These are phyloP conservation scores for Nomada hirtipes DNA, from an alignment of 2,888 invertebrate species.

Conservation along the genomic window DNA sequence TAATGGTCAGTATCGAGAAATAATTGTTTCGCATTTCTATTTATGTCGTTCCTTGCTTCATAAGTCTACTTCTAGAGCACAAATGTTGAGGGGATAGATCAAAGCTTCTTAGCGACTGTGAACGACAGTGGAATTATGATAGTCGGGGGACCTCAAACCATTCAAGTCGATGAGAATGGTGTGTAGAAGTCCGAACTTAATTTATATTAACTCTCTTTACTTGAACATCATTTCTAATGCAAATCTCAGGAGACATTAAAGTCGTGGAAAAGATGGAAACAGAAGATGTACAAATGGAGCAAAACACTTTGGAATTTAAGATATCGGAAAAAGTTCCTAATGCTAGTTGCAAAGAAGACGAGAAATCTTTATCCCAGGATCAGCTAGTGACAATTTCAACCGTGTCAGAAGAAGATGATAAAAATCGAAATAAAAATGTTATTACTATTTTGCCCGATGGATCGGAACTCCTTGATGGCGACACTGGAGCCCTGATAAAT, in stretches of 20 bases:
- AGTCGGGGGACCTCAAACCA: constrained; percentile 76
- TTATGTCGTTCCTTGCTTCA: background rate
- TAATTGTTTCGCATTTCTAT: background rate
- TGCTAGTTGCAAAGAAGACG: constrained; percentile 30
- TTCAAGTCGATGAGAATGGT: constrained; percentile 80
- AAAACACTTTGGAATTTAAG: constrained; percentile 61
- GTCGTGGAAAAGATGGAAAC: constrained; percentile 74
- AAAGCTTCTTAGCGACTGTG: constrained; percentile 76
- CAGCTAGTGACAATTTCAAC: constrained; percentile 68
- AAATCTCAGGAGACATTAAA: constrained; percentile 76
- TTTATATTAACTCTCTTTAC: constrained; percentile 16
- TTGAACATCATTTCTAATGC: constrained; percentile 48
- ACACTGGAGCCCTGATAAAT: constrained; percentile 69
- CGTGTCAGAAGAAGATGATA: constrained; percentile 58
- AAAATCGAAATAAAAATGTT: constrained; percentile 66
- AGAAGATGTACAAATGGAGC: constrained; percentile 53
- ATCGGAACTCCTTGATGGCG: constrained; percentile 70
- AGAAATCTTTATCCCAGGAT: constrained; percentile 53
- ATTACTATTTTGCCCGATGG: constrained; percentile 73
- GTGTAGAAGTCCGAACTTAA: constrained; percentile 50
- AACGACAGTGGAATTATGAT: constrained; percentile 79
- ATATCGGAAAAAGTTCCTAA: constrained; percentile 56
- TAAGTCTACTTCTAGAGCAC: constrained; percentile 61
- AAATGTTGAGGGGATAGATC: constrained; percentile 65
- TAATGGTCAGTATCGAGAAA: constrained; percentile 52